Base-by-base conservation (phyloP, 2,797 vertebrate genomes). In the Argyrosomus regius region DNA sequence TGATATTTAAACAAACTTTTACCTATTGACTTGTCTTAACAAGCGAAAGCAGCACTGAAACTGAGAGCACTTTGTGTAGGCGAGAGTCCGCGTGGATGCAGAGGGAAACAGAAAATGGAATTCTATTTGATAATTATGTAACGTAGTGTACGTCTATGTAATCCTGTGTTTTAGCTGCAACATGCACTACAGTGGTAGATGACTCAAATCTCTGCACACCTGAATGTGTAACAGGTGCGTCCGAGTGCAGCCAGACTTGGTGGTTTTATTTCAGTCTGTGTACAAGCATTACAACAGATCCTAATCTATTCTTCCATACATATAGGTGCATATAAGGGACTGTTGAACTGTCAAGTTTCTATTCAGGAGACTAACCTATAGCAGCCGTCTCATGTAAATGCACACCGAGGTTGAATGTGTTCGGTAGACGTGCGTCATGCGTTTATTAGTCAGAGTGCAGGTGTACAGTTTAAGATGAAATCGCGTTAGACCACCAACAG, bases 111-210 rank as follows among this genome's bases (percentile, higher is more conserved):
- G 75, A 73, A 86, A 86, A 72, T 78, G 53, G 69, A 48, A 79
- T 81, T 78, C 72, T 48, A 79, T 86, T 75, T 75, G 24, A 72
- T 64, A 85, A 77, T 88, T 82, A 84, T 77, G 80, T 83, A 84
- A 85, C 63, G 16, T 17, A 22, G 72, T 78, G 45, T 39, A 76
- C 74, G 60, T 78, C 75, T 77, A 26, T 80, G 39, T 71, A 63
- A 81, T 80, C 71, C 50, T 68, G 69, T 67, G 45, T 48, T 60
- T 66, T 48, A 14, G 28, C 63, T 58, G 46, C 60, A 20, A 59
- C 48, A 4, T 31, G 61, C 24, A 58, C n/a, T 17, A 4, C 46
- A 71, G 56, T 57, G 57, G 9, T 13, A 31, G 22, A 56, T 17
- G 18, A 66, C 31, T 49, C 18, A 49, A 2, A 13, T 22, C 6